Base-by-base conservation (phyloP, 2,888 invertebrate genomes). In the Spodoptera picta region DNA sequence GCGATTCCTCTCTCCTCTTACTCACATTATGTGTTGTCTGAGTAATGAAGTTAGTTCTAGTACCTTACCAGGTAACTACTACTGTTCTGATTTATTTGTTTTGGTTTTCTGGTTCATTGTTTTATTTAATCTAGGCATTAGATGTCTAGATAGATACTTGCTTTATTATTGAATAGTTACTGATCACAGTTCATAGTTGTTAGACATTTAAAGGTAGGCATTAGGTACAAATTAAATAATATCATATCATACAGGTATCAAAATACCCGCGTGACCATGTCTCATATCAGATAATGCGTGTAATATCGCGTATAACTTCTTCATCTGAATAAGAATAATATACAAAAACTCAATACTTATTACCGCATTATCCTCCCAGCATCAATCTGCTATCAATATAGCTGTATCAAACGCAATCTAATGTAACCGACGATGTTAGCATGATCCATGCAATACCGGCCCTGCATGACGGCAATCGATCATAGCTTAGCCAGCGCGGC, bases 11-110 rank as follows among this genome's bases (percentile, higher is more conserved):
- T 75, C 63, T 68, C 51, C 59, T 50, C 57, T 71, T 69, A 69
- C 72, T 71, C 56, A 64, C 61, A 63, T 73, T 80, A 75, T 56
- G 63, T 73, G 65, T 36, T 27, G 5, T 66, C 67, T 71, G 70
- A 76, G 76, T 78, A 78, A 75, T 79, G 69, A 73, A 75, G 66
- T 61, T 60, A 50, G 52, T 51, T 70, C 49, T 58, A 31, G 44
- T 50, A 58, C 31, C 11, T 64, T 58, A 14, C 27, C 31, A 50
- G 43, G 5, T 44, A 19, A 19, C 19, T 19, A 19, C 19, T 19
- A n/a, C 6, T 50, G 45, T 49, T 43, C 19, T 48, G 42, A 47
- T 46, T 42, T 53, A 36, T 3, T 10, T 47, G n/a, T 2, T 51
- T 46, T 24, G 7, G 3, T n/a, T 48, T 4, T 42, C 9, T 53